Evolutionary conservation across 2,888 invertebrate genomes (phyloP).

Genomic region (Schizaphis graminum): DNA sequence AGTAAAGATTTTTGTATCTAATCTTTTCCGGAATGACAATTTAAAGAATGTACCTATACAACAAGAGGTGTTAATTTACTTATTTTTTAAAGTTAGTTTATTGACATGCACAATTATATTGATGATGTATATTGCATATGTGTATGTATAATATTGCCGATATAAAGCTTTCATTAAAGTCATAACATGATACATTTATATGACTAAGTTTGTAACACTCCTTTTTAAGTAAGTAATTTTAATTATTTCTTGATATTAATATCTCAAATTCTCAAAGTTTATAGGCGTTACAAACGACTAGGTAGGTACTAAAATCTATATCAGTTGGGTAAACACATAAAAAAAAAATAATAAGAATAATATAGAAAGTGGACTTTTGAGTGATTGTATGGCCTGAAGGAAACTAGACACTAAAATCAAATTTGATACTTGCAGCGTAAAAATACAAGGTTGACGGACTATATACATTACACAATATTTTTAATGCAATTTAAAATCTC

Average conservation of each 20-base stretch:
- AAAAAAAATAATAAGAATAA: neutral
- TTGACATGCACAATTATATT: too few species aligned
- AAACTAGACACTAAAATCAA: neutral
- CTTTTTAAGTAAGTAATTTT: neutral
- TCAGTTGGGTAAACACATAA: neutral
- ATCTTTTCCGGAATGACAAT: too few species aligned
- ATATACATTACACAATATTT: neutral
- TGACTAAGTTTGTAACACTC: neutral
- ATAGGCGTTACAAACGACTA: neutral
- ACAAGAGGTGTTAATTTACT: too few species aligned
- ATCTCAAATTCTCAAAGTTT: neutral
- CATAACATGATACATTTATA: neutral
- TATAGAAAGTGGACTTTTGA: neutral
- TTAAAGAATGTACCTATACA: too few species aligned
- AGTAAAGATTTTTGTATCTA: too few species aligned
- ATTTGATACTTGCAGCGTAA: neutral
- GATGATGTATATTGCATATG: neutral
- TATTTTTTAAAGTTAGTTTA: too few species aligned
- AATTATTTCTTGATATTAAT: neutral
- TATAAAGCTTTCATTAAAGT: neutral
- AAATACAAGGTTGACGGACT: neutral
- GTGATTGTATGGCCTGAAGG: neutral
- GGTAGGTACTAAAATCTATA: neutral
- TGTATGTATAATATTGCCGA: neutral
- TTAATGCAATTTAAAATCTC: neutral